phyloP scores from a whole-genome alignment of 1,140 invertebrate species.

The Mactra quadrangularis region DNA sequence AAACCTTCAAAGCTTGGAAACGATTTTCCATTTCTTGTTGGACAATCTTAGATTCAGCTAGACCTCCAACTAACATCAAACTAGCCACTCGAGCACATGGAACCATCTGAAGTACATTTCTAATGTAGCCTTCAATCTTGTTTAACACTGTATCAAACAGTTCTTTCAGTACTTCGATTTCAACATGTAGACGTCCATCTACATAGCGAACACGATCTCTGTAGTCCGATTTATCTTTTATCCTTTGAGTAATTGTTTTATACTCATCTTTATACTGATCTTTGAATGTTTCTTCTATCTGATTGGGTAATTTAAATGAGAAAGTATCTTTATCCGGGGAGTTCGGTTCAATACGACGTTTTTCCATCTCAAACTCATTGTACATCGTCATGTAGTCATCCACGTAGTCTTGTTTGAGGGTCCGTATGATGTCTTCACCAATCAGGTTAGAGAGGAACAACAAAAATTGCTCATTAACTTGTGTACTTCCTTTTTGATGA shows the following conservation, averaged over 20 bases:
- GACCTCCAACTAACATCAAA: slow-evolving; percentile 17
- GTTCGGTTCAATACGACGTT: slow-evolving; percentile 10
- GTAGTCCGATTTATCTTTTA: slow-evolving; percentile 12
- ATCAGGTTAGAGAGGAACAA: slow-evolving; percentile 21
- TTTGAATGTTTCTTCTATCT: slow-evolving; percentile 34
- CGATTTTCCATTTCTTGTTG: slow-evolving; percentile 20
- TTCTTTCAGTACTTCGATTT: slow-evolving; percentile 14
- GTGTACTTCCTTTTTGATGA: slow-evolving; percentile 21
- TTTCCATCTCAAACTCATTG: slow-evolving; percentile 28
- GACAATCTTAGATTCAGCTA: slow-evolving; percentile 10
- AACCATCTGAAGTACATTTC: slow-evolving; percentile 20
- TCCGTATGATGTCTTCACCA: slow-evolving; percentile 27
- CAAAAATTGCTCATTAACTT: slow-evolving; percentile 14
- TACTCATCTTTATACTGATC: slow-evolving; percentile 10
- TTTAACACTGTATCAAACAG: slow-evolving; percentile 3
- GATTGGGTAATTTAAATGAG: slow-evolving; percentile 19
- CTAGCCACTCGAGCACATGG: slow-evolving; percentile 9
- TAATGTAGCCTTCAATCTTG: slow-evolving; percentile 10
- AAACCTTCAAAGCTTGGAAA: slow-evolving; percentile 9
- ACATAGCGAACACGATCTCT: slow-evolving; percentile 4
- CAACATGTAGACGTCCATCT: neutral
- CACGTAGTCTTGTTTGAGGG: slow-evolving; percentile 5
- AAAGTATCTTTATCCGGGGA: neutral
- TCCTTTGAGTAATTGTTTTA: slow-evolving; percentile 1
- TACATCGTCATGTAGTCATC: slow-evolving; percentile 34